Base-by-base conservation (phyloP, 2,113 vertebrate genomes). In the Tyrannus savana region DNA sequence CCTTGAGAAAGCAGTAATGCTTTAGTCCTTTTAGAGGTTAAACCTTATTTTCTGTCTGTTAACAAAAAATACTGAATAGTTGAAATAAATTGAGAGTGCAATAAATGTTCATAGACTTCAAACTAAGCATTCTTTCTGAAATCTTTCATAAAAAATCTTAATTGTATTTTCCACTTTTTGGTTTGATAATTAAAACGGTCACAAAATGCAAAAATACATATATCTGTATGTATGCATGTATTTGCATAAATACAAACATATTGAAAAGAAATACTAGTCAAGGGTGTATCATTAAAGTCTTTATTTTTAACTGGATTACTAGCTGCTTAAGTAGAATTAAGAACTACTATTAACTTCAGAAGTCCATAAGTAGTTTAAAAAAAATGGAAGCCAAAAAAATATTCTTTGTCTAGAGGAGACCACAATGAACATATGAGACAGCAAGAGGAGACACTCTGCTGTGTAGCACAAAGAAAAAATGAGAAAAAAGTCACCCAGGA, bases 11-110 rank as follows among this genome's bases (percentile, higher is more conserved):
- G 69, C 44, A 79, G 39, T 46, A 94, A 72, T 72, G 77, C 52
- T 91, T 28, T 78, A 41, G 77, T 27, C 69, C 37, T 35, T 79
- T 68, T 74, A 74, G 66, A 94, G 74, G 81, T 91, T 94, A 96
- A 90, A 78, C 19, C 56, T 68, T 66, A 39, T 46, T 63, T 78
- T 89, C 56, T 82, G 25, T 41, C 71, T 89, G 35, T 52, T 88
- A 94, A 81, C n/a, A 87, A 88, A 88, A 95, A 82, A 42, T 50
- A 59, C 44, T 21, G 19, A 90, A 81, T 5, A 83, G 28, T 21
- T 91, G 47, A 93, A 89, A 85, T 67, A 66, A 89, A 90, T 49
- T 12, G 22, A 84, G 68, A 85, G 22, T 59, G 22, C 44, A 69
- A 19, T 55, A 80, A 80, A 80, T 28, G 25, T 72, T 71, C 68